Percentiles rank a stretch among this genome's conserved stretches.
Evolutionary conservation across 1,140 invertebrate species (phyloP).

Genomic region (Sesamia nonagrioides): DNA sequence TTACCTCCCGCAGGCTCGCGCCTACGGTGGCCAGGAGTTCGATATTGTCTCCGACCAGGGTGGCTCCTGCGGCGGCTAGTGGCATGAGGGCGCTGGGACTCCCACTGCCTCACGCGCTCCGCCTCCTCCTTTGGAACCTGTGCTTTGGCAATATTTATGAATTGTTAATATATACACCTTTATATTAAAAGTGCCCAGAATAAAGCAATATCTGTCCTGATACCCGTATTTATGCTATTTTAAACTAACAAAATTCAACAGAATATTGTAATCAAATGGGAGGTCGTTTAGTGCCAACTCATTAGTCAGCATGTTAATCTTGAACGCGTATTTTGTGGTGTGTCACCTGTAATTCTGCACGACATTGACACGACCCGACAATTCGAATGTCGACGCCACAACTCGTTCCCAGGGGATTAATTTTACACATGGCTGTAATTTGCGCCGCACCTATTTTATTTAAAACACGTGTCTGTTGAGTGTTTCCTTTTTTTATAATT

Average conservation of each 20-base stretch:
- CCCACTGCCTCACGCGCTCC: too few relatives aligned
- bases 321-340: neutral
- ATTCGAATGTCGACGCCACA: neutral
- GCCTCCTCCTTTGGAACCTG: too few relatives aligned
- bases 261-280: neutral
- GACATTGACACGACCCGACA: slow-evolving; percentile 12
- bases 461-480: neutral
- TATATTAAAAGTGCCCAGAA: too few relatives aligned
- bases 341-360: slow-evolving; percentile 2
- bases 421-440: slow-evolving; percentile 12
- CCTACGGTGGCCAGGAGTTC: too few relatives aligned
- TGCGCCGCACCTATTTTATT: neutral
- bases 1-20: too few relatives aligned
- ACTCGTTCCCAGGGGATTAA: neutral
- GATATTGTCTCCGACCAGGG: too few relatives aligned
- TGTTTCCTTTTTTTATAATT: too few relatives aligned
- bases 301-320: neutral
- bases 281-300: neutral
- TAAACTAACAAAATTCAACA: neutral
- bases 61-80: too few relatives aligned
- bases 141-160: too few relatives aligned
- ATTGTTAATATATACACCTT: too few relatives aligned
- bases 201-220: neutral
- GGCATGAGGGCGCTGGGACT: too few relatives aligned
- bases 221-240: neutral